Evolutionary conservation across 2,113 vertebrate species (phyloP), one percentile per base, ranked within the genome.

Genomic region (Uropsilus gracilis): DNA sequence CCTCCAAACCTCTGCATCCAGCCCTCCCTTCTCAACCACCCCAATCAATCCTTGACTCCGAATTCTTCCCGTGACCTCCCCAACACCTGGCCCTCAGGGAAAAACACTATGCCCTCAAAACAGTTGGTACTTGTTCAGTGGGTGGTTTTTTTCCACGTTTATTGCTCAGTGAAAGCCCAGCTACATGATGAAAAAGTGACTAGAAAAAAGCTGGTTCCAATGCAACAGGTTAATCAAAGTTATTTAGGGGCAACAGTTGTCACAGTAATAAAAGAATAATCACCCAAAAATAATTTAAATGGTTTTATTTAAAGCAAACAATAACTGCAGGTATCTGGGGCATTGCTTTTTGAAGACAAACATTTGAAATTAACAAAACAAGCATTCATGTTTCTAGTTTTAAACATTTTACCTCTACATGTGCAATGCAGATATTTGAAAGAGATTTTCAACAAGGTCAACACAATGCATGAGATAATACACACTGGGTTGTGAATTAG

Each of bases 271-370:
- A 97, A 93, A 93, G 66, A 90, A 94, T 73, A 93, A 93, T 91
- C 93, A 95, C 89, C 93, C 89, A 94, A 86, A 80, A 91, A 87
- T 86, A 86, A 95, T 95, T 94, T 91, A 77, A 95, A 94, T 77
- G 24, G n/a, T 77, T 96, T 97, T 95, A 97, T 97, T 97, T 90
- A 92, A 90, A 55, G 84, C 71, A 91, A 89, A 92, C 44, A 94
- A 95, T 73, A 94, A 78, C 48, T 59, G 34, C 63, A 91, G n/a
- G 69, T 30, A 95, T 90, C n/a, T 57, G 88, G 78, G 73, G 57
- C 53, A 90, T 48, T 84, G 68, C 34, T 91, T 81, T 94, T 39
- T 57, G 37, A 89, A 80, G 86, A 97, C 59, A 96, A 72, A 86
- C 64, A 81, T 88, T 50, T 42, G 37, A 86, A 92, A 92, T 91